Conservation (phyloP, 1,140 invertebrate genomes). For the Pomacea maculata region DNA sequence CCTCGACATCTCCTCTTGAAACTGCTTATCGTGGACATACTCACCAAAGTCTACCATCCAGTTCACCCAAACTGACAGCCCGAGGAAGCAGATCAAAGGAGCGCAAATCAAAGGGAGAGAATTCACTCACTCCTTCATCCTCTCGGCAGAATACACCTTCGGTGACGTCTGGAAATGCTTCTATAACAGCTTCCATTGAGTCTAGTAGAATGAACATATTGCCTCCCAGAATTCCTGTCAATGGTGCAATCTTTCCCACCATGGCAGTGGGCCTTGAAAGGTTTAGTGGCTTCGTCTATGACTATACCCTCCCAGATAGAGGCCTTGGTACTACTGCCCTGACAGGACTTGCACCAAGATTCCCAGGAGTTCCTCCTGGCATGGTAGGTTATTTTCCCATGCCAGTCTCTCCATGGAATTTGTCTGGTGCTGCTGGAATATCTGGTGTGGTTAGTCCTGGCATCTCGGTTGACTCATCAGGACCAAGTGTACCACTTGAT, state of each 20-base stretch:
- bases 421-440: constrained; percentile 34
- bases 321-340: constrained; percentile 44
- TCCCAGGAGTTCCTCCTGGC: constrained; percentile 22
- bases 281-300: constrained; percentile 40
- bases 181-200: not conserved
- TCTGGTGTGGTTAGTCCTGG: constrained; percentile 27
- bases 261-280: constrained; percentile 14
- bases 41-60: not conserved
- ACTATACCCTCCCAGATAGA: constrained; percentile 58
- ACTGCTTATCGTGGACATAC: constrained; percentile 1
- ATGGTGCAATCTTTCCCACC: constrained; percentile 16
- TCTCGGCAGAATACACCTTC: constrained; percentile 5
- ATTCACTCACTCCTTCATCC: not conserved
- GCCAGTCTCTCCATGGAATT: constrained; percentile 36
- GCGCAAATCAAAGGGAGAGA: constrained; percentile 15
- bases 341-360: constrained; percentile 11
- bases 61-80: not conserved
- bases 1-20: not conserved
- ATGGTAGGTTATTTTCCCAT: constrained; percentile 40
- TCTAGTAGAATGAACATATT: not conserved
- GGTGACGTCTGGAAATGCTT: not conserved
- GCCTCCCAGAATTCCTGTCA: constrained; percentile 14
- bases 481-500: constrained; percentile 49
- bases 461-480: constrained; percentile 31
- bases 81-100: constrained; percentile 7